Evolutionary conservation across 2,888 invertebrate species (phyloP), one percentile per base, ranked within the genome.

Genomic region (Lycaena phlaeas): DNA sequence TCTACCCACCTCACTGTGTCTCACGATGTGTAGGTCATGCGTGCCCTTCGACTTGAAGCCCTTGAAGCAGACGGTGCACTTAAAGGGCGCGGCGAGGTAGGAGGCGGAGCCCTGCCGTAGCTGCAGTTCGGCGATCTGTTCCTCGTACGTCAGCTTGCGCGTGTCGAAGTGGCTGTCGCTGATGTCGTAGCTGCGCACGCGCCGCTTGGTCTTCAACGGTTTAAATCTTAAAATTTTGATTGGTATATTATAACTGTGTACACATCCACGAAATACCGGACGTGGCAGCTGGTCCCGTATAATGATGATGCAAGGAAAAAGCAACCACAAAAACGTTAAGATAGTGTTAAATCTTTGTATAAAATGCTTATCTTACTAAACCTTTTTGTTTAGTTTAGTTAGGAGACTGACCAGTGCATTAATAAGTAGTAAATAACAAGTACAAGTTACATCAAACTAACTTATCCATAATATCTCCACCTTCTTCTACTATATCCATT

Each of bases 1-100:
- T n/a, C n/a, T n/a, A 14, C 30, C 15, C 1, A 39, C 39, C 39
- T 39, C 39, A n/a, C 39, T 39, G 10, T 39, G 39, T 5, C 39
- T 30, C 1, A 31, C 25, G 1, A 30, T 14, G 15, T 39, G 39
- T 0, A 26, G 29, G 1, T 30, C 39, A n/a, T 26, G 26, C 4
- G 30, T 30, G 5, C 14, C 39, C 5, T 30, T 22, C 1, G 30
- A 39, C 14, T 39, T 29, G 15, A 39, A 39, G 2, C 39, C 39
- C 6, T 29, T 39, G 26, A 22, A 39, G 30, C 39, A 39, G 7
- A 39, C 39, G 0, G 25, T 30, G 11, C 39, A 39, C 25, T 39
- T 39, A 15, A 10, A 39, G 1, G 30, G 25, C 3, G 39, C 39
- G 11, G 14, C 25, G 11, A 39, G 39, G 14, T 39, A 39, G 1